These are phyloP conservation scores for Ametastegia equiseti DNA, from an alignment of 2,888 invertebrate species.

Conservation along the genomic window DNA sequence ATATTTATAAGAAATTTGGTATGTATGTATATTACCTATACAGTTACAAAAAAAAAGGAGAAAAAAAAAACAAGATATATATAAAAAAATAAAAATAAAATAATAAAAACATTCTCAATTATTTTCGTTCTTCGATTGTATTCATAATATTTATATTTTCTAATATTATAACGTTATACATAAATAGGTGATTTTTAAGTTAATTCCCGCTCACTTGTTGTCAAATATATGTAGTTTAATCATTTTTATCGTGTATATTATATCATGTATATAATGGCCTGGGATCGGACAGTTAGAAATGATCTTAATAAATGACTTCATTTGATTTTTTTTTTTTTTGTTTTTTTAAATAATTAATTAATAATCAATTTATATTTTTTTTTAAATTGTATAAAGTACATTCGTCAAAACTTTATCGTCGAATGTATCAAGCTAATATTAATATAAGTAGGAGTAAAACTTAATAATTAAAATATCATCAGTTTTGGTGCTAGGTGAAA, in stretches of 20 bases:
- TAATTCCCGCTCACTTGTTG: slow-evolving; percentile 17
- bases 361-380: not conserved
- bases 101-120: not conserved
- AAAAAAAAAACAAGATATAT: not conserved
- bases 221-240: not conserved
- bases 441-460: too few species aligned
- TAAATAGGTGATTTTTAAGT: slow-evolving; percentile 61
- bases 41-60: not conserved
- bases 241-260: not conserved
- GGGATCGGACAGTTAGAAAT: not conserved
- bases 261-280: not conserved
- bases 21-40: not conserved
- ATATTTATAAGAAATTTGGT: slow-evolving; percentile 19
- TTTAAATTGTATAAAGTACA: not conserved
- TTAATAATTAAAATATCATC: not conserved
- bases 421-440: too few species aligned
- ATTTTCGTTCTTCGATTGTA: slow-evolving; percentile 36
- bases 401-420: too few species aligned
- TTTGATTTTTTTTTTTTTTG: not conserved
- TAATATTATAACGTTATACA: slow-evolving; percentile 63
- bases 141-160: slow-evolving; percentile 52
- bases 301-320: not conserved
- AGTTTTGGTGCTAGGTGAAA: not conserved
- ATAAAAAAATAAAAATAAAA: not conserved
- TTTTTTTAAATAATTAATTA: too few species aligned